phyloP scores from a whole-genome alignment of 2,888 invertebrate genomes.

The Callinectes sapidus region DNA sequence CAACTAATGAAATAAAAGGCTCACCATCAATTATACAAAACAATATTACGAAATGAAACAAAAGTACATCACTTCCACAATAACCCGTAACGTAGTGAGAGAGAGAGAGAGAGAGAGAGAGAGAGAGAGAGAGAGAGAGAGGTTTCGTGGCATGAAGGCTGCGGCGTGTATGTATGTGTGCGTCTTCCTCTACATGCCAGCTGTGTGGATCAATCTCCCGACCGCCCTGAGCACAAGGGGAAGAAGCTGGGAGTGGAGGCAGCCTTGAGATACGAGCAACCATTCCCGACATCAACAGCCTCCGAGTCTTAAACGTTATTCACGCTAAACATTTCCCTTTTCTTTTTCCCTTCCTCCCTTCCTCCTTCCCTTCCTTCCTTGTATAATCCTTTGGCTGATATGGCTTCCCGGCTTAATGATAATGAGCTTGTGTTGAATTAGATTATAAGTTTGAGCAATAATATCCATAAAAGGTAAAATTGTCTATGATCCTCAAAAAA shows the following conservation, averaged over 20 bases:
- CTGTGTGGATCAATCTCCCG: background rate
- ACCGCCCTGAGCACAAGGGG: background rate
- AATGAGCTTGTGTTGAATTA: too few species aligned
- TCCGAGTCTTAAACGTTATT: background rate
- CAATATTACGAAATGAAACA: background rate
- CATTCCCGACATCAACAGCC: background rate
- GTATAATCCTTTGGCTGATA: too few species aligned
- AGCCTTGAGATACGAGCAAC: background rate
- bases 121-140: background rate
- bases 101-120: constrained; percentile 1
- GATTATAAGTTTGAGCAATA: too few species aligned
- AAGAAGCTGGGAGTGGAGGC: background rate
- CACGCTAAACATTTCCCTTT: too few species aligned
- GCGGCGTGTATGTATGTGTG: background rate
- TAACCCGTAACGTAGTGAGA: background rate
- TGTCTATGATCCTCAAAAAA: too few species aligned
- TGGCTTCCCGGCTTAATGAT: too few species aligned
- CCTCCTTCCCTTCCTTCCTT: too few species aligned
- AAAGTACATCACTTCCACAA: background rate
- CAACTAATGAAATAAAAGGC: too few species aligned
- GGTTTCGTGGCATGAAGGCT: background rate
- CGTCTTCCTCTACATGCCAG: constrained; percentile 14
- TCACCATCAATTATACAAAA: background rate
- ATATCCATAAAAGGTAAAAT: too few species aligned
- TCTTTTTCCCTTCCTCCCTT: too few species aligned